These are phyloP conservation scores for Oryzias melastigma DNA, from an alignment of 2,113 vertebrate species.

Conservation along the genomic window DNA sequence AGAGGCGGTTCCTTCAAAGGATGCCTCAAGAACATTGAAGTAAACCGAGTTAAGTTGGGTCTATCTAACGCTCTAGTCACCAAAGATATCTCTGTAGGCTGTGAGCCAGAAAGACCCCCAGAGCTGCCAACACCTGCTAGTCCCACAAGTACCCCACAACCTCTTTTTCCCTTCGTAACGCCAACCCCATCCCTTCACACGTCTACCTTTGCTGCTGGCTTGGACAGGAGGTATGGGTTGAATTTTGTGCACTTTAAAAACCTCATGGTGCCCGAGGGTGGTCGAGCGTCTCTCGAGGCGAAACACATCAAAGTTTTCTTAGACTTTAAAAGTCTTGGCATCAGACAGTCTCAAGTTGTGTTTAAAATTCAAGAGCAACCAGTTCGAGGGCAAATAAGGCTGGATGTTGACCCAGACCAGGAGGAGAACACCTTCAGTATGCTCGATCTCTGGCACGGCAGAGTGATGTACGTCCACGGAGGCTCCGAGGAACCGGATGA, in stretches of 20 bases:
- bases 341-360: constrained; percentile 84
- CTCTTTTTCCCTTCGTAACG: constrained; percentile 44
- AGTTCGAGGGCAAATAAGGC: constrained; percentile 77
- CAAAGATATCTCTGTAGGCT: constrained; percentile 88
- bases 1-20: constrained; percentile 88
- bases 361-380: constrained; percentile 83
- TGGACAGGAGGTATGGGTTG: constrained; percentile 63
- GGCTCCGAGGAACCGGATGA: constrained; percentile 84
- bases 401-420: constrained; percentile 74
- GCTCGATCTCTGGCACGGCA: constrained; percentile 83
- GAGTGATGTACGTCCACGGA: constrained; percentile 86
- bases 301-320: constrained; percentile 84
- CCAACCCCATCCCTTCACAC: constrained; percentile 51
- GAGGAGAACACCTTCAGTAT: constrained; percentile 82
- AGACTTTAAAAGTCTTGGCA: constrained; percentile 81
- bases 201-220: constrained; percentile 59
- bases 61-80: constrained; percentile 82
- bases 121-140: constrained; percentile 45
- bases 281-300: constrained; percentile 79
- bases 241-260: constrained; percentile 79
- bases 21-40: constrained; percentile 83
- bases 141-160: constrained; percentile 25
- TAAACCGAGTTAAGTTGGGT: constrained; percentile 77
- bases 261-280: constrained; percentile 84
- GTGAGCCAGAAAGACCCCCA: constrained; percentile 73